Evolutionary conservation across 1,140 invertebrate species (phyloP).

Genomic region (Vanessa tameamea): DNA sequence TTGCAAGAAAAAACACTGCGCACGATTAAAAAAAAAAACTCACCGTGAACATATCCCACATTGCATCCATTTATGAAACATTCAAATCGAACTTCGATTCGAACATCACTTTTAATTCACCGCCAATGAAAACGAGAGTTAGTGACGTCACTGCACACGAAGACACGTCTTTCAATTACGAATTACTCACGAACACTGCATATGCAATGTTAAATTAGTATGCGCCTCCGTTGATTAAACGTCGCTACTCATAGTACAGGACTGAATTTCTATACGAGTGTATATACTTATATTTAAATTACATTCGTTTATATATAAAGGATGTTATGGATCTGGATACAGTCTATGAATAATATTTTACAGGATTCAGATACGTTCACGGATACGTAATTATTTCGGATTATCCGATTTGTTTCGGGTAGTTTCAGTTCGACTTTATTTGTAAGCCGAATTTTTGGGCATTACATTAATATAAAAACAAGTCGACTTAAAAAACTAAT

Average conservation of each 20-base stretch:
- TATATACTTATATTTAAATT: too few relatives aligned
- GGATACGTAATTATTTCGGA: too few relatives aligned
- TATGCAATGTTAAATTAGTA: conserved; percentile 25
- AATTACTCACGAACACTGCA: conserved; percentile 40
- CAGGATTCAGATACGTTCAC: too few relatives aligned
- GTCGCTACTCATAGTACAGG: conserved; percentile 31
- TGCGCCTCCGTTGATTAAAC: conserved; percentile 28
- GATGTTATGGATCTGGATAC: too few relatives aligned
- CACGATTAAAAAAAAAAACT: conserved; percentile 6
- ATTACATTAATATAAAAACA: too few relatives aligned
- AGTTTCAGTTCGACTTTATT: too few relatives aligned
- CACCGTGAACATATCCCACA: conserved; percentile 36
- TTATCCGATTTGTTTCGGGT: too few relatives aligned
- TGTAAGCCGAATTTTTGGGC: too few relatives aligned
- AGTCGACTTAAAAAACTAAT: too few relatives aligned
- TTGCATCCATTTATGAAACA: conserved; percentile 24
- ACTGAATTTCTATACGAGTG: not conserved
- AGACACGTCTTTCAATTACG: conserved; percentile 34
- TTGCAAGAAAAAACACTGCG: not conserved
- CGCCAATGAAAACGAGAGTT: not conserved
- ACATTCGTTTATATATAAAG: too few relatives aligned
- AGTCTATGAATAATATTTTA: too few relatives aligned
- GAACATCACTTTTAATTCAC: not conserved
- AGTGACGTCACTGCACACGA: not conserved
- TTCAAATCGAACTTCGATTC: not conserved